Conservation (phyloP, 2,888 invertebrate genomes). For the Leptopterna dolabrata region DNA sequence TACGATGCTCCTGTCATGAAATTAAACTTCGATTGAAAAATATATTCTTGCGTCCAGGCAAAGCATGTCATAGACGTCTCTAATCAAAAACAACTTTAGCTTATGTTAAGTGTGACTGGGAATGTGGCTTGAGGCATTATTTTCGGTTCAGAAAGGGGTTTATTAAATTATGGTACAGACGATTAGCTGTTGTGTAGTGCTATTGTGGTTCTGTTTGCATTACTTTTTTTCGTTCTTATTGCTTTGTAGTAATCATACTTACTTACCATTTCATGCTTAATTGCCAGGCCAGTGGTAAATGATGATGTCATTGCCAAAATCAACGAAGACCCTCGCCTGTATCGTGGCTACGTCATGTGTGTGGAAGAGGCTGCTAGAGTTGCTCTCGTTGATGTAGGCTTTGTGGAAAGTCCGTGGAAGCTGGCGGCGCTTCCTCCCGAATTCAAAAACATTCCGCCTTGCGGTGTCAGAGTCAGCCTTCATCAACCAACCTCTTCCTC, state of each 20-base stretch:
- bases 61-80: too few relatives aligned
- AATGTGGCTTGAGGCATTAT: too few relatives aligned
- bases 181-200: too few relatives aligned
- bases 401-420: slow-evolving; percentile 24
- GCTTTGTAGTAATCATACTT: neutral
- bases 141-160: too few relatives aligned
- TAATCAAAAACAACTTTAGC: too few relatives aligned
- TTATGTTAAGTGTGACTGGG: too few relatives aligned
- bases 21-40: too few relatives aligned
- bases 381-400: slow-evolving; percentile 52
- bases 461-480: slow-evolving; percentile 46
- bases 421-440: slow-evolving; percentile 38
- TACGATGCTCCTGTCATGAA: too few relatives aligned
- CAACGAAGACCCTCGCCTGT: slow-evolving; percentile 24
- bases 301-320: slow-evolving; percentile 46
- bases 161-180: too few relatives aligned
- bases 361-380: neutral
- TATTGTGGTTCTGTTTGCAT: too few relatives aligned
- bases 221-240: too few relatives aligned
- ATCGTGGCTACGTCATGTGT: slow-evolving; percentile 53
- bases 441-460: slow-evolving; percentile 33
- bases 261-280: neutral
- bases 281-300: slow-evolving; percentile 6
- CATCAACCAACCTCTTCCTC: slow-evolving; percentile 1
- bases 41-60: too few relatives aligned